Base-by-base conservation (phyloP, 37 sponge, comb jelly and placozoan species). In the Chondrosia reniformis region DNA sequence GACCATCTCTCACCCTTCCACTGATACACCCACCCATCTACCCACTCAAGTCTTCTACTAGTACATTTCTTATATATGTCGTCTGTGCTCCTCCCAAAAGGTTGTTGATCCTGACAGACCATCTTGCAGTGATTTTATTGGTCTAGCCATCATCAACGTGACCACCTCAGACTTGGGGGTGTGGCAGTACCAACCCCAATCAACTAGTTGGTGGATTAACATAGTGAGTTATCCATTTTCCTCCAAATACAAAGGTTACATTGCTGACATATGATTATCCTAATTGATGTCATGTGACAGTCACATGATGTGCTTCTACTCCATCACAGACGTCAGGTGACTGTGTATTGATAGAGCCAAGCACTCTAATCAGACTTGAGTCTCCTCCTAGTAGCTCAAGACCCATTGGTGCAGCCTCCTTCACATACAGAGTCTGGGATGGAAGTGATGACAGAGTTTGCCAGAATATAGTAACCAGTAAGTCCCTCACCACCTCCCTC, bases 401-500 rank as follows among this genome's bases (percentile, higher is more conserved):
- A 39, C 9, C 10, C 15, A 45, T 63, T 63, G 85, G 85, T 32
- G 37, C 17, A 15, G 85, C 79, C 28, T 44, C 65, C 24, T 7
- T 89, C 5, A 30, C 2, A 19, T 85, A 81, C 72, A 36, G 76
- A 32, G 90, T 66, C 12, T 89, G 90, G 90, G 90, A 89, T 78
- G 90, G 90, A 7, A 73, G 59, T 34, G 59, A 6, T 28, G 27
- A 6, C 54, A 49, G 27, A 3, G 3, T 28, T 28, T 56, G 58
- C 27, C 58, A 56, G 9, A 2, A 4, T 28, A 24, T 6, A 3
- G 7, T 2, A 24, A 56, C 58, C n/a, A 6, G 58, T 56, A 15
- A 49, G 52, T 15, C 15, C 15, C 15, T 49, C 52, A 49, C 52
- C 15, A 49, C n/a, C n/a, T n/a, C n/a, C n/a, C n/a, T n/a, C n/a